Percentiles rank a stretch among this genome's conserved stretches.
These are phyloP conservation scores for Lutjanus argentimaculatus DNA, from an alignment of 2,797 vertebrate genomes.

Conservation along the genomic window DNA sequence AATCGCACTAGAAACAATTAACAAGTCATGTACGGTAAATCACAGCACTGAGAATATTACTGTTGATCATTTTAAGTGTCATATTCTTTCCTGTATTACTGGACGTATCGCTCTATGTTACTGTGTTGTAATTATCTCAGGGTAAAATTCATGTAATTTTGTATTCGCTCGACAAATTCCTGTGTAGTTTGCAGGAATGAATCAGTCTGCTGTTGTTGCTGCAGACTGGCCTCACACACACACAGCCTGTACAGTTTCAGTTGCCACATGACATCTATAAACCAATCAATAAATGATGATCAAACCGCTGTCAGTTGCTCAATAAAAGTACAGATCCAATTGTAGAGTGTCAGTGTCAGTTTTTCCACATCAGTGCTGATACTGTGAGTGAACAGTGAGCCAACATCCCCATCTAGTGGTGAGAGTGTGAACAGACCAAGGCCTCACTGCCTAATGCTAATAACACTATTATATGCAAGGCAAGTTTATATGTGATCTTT, in stretches of 20 bases:
- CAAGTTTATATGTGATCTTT: neutral
- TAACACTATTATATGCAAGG: neutral
- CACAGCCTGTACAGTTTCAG: conserved; percentile 21
- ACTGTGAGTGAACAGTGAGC: conserved; percentile 10
- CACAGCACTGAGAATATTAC: conserved; percentile 71
- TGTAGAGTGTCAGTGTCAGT: neutral
- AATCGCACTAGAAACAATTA: conserved; percentile 13
- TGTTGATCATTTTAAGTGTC: conserved; percentile 36
- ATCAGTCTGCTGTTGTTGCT: conserved; percentile 19
- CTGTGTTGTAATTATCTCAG: conserved; percentile 80
- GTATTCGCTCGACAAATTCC: conserved; percentile 27
- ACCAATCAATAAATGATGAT: conserved; percentile 42
- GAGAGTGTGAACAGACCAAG: neutral
- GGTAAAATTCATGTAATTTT: conserved; percentile 63
- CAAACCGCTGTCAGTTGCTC: conserved; percentile 19
- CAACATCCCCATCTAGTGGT: conserved; percentile 74
- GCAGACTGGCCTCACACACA: conserved; percentile 2
- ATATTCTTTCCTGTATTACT: conserved; percentile 47
- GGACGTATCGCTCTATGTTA: conserved; percentile 61
- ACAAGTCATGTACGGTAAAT: neutral
- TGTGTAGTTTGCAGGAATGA: conserved; percentile 30
- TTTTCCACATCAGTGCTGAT: neutral
- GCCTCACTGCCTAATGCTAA: neutral
- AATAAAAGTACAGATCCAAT: conserved; percentile 27
- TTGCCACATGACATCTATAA: conserved; percentile 26